Evolutionary conservation across 2,113 vertebrate species (phyloP).

Genomic region (Chinchilla lanigera): DNA sequence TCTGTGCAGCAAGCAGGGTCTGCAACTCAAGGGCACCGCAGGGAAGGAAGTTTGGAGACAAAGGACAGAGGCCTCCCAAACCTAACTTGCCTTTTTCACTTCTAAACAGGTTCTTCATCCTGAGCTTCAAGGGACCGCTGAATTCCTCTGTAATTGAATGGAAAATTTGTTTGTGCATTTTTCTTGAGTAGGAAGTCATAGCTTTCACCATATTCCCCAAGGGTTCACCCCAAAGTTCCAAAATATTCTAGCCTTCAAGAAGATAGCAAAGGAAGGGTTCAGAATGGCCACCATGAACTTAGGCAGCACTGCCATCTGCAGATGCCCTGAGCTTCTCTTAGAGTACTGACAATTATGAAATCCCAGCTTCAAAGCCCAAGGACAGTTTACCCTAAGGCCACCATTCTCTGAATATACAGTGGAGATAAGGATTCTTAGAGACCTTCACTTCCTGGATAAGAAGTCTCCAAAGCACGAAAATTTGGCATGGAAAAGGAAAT

Average conservation of each 20-base stretch:
- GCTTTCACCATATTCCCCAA: not conserved
- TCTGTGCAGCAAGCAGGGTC: not conserved
- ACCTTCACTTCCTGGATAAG: not conserved
- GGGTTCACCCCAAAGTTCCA: not conserved
- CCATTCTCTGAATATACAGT: not conserved
- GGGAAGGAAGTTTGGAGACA: not conserved
- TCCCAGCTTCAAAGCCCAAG: not conserved
- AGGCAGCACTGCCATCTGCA: not conserved
- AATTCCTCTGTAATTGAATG: slow-evolving; percentile 39
- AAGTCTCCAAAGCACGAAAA: not conserved
- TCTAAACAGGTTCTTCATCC: slow-evolving; percentile 51
- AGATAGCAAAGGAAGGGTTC: not conserved
- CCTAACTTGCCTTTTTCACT: slow-evolving; percentile 35
- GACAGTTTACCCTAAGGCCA: not conserved
- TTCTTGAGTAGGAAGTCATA: not conserved
- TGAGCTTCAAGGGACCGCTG: not conserved
- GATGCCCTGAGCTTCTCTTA: not conserved
- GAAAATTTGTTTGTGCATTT: slow-evolving; percentile 46
- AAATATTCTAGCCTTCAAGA: not conserved
- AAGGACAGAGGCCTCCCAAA: not conserved
- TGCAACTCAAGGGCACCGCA: not conserved
- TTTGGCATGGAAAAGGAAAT: too few species aligned
- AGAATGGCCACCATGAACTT: not conserved
- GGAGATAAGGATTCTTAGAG: not conserved
- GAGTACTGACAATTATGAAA: not conserved